These are phyloP conservation scores for Phaethon lepturus DNA, from an alignment of 2,113 vertebrate species.

Conservation along the genomic window DNA sequence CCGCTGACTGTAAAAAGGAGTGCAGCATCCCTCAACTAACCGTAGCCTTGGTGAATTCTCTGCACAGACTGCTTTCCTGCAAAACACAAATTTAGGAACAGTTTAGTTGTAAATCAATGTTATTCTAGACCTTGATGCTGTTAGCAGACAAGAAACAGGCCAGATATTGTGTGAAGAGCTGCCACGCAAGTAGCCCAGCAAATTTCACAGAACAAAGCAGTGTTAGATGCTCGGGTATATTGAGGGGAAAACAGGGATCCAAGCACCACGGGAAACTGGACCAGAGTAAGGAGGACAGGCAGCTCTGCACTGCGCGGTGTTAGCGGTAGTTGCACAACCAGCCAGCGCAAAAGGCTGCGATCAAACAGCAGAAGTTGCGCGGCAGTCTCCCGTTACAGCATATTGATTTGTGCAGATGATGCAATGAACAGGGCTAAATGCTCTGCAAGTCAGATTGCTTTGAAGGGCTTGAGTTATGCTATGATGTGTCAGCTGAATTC, in stretches of 20 bases:
- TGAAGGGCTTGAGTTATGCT: neutral
- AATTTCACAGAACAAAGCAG: neutral
- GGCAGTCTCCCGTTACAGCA: neutral
- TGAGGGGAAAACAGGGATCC: neutral
- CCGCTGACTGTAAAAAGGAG: neutral
- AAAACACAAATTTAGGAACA: neutral
- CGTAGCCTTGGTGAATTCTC: neutral
- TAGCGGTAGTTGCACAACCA: neutral
- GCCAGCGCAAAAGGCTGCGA: neutral
- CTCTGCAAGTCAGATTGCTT: neutral
- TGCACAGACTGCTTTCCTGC: neutral
- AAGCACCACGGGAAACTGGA: neutral
- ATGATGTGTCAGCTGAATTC: neutral
- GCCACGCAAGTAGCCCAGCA: neutral
- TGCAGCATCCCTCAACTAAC: neutral
- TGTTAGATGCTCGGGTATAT: neutral
- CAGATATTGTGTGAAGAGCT: neutral
- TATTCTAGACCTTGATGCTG: neutral
- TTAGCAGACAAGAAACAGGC: neutral
- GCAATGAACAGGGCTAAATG: neutral
- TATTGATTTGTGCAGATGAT: neutral
- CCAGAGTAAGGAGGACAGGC: neutral
- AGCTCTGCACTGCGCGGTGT: neutral
- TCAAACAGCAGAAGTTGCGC: rapidly evolving
- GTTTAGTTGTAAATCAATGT: neutral